A percentile compares a stretch with the other conserved stretches of the same genome.
Conservation (phyloP, 1,140 invertebrate genomes). For the Centruroides vittatus region DNA sequence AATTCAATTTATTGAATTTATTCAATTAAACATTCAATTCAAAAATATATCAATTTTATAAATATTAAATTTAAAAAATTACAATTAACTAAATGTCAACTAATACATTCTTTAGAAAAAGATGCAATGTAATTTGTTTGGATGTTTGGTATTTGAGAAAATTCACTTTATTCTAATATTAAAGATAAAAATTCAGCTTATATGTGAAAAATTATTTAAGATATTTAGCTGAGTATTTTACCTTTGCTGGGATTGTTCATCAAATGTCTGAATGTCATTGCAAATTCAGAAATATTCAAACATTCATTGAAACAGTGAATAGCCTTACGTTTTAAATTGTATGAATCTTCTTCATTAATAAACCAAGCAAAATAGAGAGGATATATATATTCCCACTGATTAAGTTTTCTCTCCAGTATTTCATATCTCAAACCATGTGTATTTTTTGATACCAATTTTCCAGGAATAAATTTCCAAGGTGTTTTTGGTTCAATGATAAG, state of each 20-base stretch:
- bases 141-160: no score
- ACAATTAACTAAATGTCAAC: no score
- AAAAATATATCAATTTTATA: no score
- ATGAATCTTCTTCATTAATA: conserved; percentile 20
- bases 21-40: no score
- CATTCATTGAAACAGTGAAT: conserved; percentile 1
- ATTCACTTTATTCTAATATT: no score
- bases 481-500: conserved; percentile 28
- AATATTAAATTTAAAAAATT: no score
- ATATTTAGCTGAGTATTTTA: not conserved
- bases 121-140: no score
- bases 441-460: conserved; percentile 23
- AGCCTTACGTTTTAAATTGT: not conserved
- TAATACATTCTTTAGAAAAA: no score
- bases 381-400: conserved; percentile 20
- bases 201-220: not conserved
- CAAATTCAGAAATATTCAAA: not conserved
- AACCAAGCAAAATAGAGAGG: conserved; percentile 33
- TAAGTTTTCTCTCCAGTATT: conserved; percentile 21
- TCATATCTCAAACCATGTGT: conserved; percentile 22
- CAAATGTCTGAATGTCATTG: not conserved
- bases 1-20: no score
- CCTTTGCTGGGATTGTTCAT: not conserved
- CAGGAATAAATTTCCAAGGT: conserved; percentile 24
- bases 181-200: not conserved